phyloP scores from a whole-genome alignment of 2,113 vertebrate genomes.

The Cepphus grylle region DNA sequence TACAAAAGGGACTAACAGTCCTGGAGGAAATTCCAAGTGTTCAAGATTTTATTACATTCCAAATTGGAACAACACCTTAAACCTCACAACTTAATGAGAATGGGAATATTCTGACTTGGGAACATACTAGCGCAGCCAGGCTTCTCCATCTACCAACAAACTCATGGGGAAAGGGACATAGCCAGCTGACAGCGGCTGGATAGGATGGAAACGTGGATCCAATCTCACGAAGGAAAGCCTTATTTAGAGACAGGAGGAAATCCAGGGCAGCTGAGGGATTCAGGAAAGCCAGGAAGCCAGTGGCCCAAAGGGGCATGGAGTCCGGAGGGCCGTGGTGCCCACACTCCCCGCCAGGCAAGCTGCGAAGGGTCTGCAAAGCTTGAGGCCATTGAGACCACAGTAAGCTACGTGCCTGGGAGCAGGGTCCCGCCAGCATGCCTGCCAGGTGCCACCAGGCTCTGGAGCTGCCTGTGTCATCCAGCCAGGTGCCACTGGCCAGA shows the following conservation, averaged over 20 bases:
- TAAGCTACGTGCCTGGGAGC: not conserved
- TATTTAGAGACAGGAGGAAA: not conserved
- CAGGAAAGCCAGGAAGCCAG: not conserved
- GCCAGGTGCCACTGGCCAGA: not conserved
- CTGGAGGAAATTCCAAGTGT: constrained; percentile 18
- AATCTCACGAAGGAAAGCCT: not conserved
- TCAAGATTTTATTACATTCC: constrained; percentile 21
- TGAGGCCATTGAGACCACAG: not conserved
- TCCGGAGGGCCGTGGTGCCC: accelerated
- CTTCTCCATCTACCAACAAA: not conserved
- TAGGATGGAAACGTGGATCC: not conserved
- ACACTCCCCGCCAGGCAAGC: not conserved
- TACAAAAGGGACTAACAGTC: not conserved
- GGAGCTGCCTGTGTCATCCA: not conserved
- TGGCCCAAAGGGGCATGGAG: accelerated
- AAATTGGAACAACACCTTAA: constrained; percentile 13
- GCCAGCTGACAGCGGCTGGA: not conserved
- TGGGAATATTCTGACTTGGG: constrained; percentile 22
- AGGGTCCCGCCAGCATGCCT: not conserved
- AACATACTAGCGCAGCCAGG: not conserved
- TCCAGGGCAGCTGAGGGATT: not conserved
- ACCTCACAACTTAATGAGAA: not conserved
- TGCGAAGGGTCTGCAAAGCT: not conserved
- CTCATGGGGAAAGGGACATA: not conserved
- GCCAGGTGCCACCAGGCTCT: not conserved